Base-by-base conservation (phyloP, 2,888 invertebrate genomes). In the Nemotelus pantherinus region DNA sequence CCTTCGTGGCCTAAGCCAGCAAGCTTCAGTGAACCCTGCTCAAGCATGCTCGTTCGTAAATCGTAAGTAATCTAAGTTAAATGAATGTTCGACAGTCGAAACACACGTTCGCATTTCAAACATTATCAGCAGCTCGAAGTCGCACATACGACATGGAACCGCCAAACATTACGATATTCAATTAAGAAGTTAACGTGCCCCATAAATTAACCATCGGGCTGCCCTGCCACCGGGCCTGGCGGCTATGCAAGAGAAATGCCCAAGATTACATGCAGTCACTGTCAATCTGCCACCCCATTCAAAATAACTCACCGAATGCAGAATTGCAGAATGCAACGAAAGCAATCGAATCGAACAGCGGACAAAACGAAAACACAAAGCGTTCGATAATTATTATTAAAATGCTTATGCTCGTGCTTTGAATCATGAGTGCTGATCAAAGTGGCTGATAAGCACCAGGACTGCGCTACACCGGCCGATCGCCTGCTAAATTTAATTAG, bases 261-360 rank as follows among this genome's bases (percentile, higher is more conserved):
- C n/a, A 41, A 53, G 41, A 70, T 41, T 41, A 70, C 55, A 70
- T 70, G 70, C 44, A 55, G 50, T 47, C 43, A 55, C 70, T 70
- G 70, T 53, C 70, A 70, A 70, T 70, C 43, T 2, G 39, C 43
- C 9, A 70, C 53, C 53, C 6, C 6, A 70, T 70, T 43, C 53
- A 70, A 70, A 70, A 55, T 70, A 55, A 55, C 47, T 4, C 39
- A 70, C n/a, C 53, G 53, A 70, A 70, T 70, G 70, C 53, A 53
- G 55, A 70, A 70, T 70, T 70, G 70, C 53, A 53, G 55, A 70
- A 70, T 70, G 70, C 70, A 70, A 70, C 55, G 55, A 55, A 53
- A 39, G 70, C 55, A 70, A 70, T 55, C n/a, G 70, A 53, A 7
- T 70, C 25, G 25, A 25, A 25, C 25, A 1, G 25, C 25, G 0